A percentile compares a stretch with the other conserved stretches of the same genome.
phyloP scores from a whole-genome alignment of 64 coral and sea anemone genomes.

The Stichodactyla mertensii region DNA sequence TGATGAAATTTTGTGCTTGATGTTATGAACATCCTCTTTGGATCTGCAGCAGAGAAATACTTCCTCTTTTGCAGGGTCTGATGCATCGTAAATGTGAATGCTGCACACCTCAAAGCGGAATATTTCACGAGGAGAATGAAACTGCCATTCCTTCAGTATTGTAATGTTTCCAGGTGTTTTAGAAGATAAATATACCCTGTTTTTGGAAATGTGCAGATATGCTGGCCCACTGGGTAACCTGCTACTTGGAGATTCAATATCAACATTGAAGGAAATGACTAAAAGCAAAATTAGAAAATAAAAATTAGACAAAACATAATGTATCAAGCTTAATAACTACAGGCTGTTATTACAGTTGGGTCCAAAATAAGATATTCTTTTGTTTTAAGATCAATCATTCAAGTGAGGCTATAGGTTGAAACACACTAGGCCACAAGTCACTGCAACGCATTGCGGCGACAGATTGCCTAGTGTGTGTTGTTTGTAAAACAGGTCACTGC shows the following conservation, averaged over 20 bases:
- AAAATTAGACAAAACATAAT: no score
- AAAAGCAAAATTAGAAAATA: background rate
- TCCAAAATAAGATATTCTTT: no score
- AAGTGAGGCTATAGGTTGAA: no score
- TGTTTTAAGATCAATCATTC: no score
- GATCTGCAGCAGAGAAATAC: background rate
- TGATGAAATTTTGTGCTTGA: background rate
- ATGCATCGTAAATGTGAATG: background rate
- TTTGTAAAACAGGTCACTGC: no score
- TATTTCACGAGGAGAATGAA: background rate
- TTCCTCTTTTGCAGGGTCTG: background rate
- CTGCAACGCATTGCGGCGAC: no score
- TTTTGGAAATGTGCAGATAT: background rate
- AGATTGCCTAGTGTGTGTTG: no score
- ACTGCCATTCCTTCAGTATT: conserved; percentile 1
- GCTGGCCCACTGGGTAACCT: background rate
- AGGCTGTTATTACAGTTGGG: no score
- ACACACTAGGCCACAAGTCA: no score
- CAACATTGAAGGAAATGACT: background rate
- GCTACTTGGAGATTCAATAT: background rate
- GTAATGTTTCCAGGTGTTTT: background rate
- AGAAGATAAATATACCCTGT: conserved; percentile 11
- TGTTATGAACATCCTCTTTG: background rate
- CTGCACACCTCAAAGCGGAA: background rate
- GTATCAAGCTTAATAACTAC: no score